These are phyloP conservation scores for Proisotoma minuta DNA, from an alignment of 2,888 invertebrate species.

Conservation along the genomic window DNA sequence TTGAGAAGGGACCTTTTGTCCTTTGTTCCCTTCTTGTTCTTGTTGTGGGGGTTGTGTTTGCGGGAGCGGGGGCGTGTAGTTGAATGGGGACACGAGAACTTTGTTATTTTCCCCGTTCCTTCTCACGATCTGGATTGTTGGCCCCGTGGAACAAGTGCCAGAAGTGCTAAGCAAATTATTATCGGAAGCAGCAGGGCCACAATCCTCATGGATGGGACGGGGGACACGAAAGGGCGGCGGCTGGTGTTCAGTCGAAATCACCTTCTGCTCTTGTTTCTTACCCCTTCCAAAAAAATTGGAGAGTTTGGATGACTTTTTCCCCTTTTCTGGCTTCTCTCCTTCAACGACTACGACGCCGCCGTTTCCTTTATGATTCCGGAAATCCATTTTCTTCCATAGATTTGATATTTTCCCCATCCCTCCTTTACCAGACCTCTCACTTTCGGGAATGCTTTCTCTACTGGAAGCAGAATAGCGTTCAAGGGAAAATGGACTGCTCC, in stretches of 20 bases:
- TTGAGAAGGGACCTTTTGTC: too few species aligned
- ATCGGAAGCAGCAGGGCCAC: not conserved
- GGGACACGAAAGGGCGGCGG: slow-evolving; percentile 31
- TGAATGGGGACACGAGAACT: slow-evolving; percentile 36
- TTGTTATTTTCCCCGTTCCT: slow-evolving; percentile 34
- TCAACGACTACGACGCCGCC: not conserved
- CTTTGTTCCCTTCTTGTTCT: too few species aligned
- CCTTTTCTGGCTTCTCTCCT: slow-evolving; percentile 14
- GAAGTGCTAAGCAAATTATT: slow-evolving; percentile 18
- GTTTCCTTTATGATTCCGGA: slow-evolving; percentile 19
- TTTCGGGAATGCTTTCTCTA: slow-evolving; percentile 31
- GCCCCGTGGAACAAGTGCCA: slow-evolving; percentile 16
- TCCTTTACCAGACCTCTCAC: slow-evolving; percentile 19
- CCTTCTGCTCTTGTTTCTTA: slow-evolving; percentile 24
- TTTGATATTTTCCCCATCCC: slow-evolving; percentile 35
- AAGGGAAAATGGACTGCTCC: slow-evolving; percentile 21
- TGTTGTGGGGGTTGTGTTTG: too few species aligned
- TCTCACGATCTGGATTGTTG: slow-evolving; percentile 40
- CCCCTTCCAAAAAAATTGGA: slow-evolving; percentile 33
- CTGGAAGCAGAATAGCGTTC: slow-evolving; percentile 14
- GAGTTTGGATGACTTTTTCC: slow-evolving; percentile 19
- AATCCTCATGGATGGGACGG: not conserved
- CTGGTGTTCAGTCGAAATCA: not conserved
- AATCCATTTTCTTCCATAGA: slow-evolving; percentile 37
- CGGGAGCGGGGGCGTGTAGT: slow-evolving; percentile 40